Percentiles rank a stretch among this genome's conserved stretches.
phyloP scores from a whole-genome alignment of 2,113 vertebrate genomes.

The Bambusicola thoracicus region DNA sequence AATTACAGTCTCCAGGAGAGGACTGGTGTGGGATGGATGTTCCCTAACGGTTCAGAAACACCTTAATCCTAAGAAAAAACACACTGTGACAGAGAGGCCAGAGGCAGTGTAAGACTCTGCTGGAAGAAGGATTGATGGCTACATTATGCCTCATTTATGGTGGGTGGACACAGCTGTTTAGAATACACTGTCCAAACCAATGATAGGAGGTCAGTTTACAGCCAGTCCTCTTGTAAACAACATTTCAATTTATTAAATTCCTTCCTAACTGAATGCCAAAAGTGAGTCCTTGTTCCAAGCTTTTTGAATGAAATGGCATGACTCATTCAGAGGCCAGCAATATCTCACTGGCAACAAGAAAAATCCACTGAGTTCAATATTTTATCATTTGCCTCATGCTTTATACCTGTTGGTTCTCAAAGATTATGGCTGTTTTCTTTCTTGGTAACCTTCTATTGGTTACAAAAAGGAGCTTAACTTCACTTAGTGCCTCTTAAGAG shows the following conservation, averaged over 20 bases:
- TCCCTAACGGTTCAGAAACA: neutral
- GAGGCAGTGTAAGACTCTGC: neutral
- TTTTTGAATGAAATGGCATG: neutral
- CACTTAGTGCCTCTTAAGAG: neutral
- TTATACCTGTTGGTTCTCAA: neutral
- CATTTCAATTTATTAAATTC: neutral
- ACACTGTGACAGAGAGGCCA: neutral
- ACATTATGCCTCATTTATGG: neutral
- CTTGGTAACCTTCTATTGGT: neutral
- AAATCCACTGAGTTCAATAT: neutral
- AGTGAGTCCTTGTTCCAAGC: neutral
- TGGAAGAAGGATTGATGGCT: neutral
- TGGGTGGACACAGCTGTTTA: neutral
- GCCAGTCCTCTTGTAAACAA: neutral
- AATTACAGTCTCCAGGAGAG: neutral
- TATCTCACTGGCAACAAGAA: neutral
- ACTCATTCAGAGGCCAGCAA: neutral
- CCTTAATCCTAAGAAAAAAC: conserved; percentile 17
- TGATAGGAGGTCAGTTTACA: neutral
- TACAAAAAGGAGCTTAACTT: neutral
- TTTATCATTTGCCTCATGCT: neutral
- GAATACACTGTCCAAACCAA: neutral
- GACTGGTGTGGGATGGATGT: neutral
- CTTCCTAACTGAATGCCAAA: neutral
- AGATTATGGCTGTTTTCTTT: neutral